Base-by-base conservation (phyloP, 2,113 vertebrate genomes). In the Alectura lathami region DNA sequence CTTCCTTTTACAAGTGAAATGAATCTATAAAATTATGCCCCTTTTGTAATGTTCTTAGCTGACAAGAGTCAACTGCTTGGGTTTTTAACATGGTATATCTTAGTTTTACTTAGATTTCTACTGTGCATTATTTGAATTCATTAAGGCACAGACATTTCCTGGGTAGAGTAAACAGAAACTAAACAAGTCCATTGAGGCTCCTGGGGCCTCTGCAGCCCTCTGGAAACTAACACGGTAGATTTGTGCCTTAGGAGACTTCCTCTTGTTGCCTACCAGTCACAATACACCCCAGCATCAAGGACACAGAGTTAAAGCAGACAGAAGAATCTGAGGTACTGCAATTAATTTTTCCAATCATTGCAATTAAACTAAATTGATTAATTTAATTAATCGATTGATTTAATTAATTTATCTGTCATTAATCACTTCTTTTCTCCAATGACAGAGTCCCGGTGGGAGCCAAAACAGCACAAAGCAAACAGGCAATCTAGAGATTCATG, bases 401-500 rank as follows among this genome's bases (percentile, higher is more conserved):
- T 34, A 76, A 93, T 94, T 89, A 89, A 93, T 94, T 89, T 80
- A 92, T 90, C 91, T 91, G 15, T 40, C 72, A 88, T 96, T 92
- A 93, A 92, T 95, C 83, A 83, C 48, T 89, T 94, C 26, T 48
- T 85, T 83, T 88, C n/a, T 77, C 36, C 62, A 62, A 27, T 67
- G 60, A 77, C 80, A 81, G 73, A 92, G 74, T 63, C 76, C 69
- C 45, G 62, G 24, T 24, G 36, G 48, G 50, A 94, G 80, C 45
- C 83, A 80, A 86, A 91, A 54, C 72, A 94, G 73, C 50, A 88
- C 40, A 93, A 92, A 77, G 72, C 15, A 89, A 94, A 89, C 30
- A 66, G 42, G 57, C 54, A 83, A 21, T 83, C 27, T 80, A 54
- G n/a, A 88, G 62, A 74, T 48, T 53, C n/a, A 50, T 69, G 54